Evolutionary conservation across 2,113 vertebrate genomes (phyloP).

Genomic region (Morone chrysops): DNA sequence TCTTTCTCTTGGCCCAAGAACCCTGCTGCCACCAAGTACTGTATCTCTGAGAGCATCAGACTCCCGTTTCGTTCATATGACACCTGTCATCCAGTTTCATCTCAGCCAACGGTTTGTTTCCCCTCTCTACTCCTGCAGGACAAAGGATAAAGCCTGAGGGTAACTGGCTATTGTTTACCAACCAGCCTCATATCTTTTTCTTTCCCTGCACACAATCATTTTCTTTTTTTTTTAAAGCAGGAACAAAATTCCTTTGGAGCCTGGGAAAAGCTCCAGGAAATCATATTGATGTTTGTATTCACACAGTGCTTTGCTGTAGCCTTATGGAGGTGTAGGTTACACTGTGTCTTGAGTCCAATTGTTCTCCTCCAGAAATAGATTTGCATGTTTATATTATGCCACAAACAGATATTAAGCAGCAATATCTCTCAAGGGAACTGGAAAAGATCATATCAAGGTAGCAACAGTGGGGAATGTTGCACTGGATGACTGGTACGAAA

Average conservation of each 20-base stretch:
- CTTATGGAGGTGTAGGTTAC: neutral
- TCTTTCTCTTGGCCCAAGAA: slow-evolving; percentile 18
- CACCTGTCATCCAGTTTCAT: slow-evolving; percentile 76
- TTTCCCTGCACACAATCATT: slow-evolving; percentile 31
- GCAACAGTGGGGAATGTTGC: neutral
- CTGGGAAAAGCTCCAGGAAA: slow-evolving; percentile 76
- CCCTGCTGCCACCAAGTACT: slow-evolving; percentile 6
- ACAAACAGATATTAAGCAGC: slow-evolving; percentile 8
- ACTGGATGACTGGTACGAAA: neutral
- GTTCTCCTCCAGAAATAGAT: neutral
- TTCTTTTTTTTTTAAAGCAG: slow-evolving; percentile 46
- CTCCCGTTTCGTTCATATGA: slow-evolving; percentile 56
- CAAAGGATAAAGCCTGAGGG: slow-evolving; percentile 65
- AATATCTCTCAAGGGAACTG: neutral
- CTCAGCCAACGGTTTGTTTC: slow-evolving; percentile 52
- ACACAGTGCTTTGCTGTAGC: slow-evolving; percentile 27
- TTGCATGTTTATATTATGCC: slow-evolving; percentile 26
- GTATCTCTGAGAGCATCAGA: slow-evolving; percentile 40
- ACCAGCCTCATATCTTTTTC: slow-evolving; percentile 63
- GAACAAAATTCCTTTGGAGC: slow-evolving; percentile 67
- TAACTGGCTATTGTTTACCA: slow-evolving; percentile 71
- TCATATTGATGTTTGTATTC: slow-evolving; percentile 62
- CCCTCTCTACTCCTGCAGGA: slow-evolving; percentile 38
- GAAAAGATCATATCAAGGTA: slow-evolving; percentile 1
- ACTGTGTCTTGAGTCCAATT: slow-evolving; percentile 15